Evolutionary conservation across 2,113 vertebrate species (phyloP).

Genomic region (crab-eating macaque (Macaca fascicularis)): DNA sequence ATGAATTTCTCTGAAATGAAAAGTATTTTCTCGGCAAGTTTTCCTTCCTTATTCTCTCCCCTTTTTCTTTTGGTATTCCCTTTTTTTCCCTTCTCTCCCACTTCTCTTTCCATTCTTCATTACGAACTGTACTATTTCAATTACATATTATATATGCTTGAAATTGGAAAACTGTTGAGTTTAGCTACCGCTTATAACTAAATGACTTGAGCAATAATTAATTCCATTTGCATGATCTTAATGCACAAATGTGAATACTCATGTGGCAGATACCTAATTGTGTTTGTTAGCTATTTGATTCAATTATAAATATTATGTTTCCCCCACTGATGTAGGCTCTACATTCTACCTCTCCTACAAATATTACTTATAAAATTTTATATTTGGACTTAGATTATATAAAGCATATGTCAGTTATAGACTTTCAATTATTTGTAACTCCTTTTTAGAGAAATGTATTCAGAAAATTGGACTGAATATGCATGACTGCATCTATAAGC

Average conservation of each 20-base stretch:
- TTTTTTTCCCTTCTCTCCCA: not conserved
- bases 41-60: not conserved
- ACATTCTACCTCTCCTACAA: not conserved
- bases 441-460: conserved; percentile 25
- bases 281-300: conserved; percentile 31
- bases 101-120: not conserved
- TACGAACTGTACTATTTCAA: not conserved
- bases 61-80: not conserved
- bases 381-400: conserved; percentile 14
- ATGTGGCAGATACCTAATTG: not conserved
- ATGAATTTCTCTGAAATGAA: conserved; percentile 44
- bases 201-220: not conserved
- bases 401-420: not conserved
- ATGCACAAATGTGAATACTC: not conserved
- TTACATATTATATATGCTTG: conserved; percentile 19
- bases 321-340: not conserved
- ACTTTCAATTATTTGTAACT: conserved; percentile 13
- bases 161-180: conserved; percentile 47
- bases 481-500: not conserved
- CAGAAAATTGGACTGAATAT: not conserved
- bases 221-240: not conserved
- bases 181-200: not conserved
- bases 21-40: conserved; percentile 12
- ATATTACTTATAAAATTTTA: conserved; percentile 42
- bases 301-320: conserved; percentile 30